Conservation (phyloP, 1,140 invertebrate species). For the Dendroctonus valens region DNA sequence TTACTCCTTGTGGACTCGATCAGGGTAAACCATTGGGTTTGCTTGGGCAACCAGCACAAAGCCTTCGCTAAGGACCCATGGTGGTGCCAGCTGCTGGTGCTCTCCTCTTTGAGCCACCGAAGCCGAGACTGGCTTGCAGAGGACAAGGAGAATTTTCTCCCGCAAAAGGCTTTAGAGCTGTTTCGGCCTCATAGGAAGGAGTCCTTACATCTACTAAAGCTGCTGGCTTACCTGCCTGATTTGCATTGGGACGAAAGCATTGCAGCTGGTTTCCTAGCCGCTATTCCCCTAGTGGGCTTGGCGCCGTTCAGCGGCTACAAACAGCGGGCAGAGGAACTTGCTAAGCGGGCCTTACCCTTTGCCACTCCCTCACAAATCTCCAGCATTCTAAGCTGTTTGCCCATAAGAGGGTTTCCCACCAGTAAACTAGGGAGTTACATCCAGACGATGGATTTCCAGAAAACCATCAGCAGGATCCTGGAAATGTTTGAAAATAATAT, state of each 20-base stretch:
- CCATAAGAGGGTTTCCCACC: slow-evolving; percentile 33
- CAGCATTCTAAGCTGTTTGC: slow-evolving; percentile 21
- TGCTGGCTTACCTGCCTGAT: neutral
- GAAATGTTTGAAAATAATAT: slow-evolving; percentile 36
- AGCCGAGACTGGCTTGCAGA: neutral
- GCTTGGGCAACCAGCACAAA: too few species aligned
- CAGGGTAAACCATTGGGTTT: neutral
- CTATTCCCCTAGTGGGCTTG: slow-evolving; percentile 1
- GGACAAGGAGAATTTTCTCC: too few species aligned
- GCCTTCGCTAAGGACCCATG: too few species aligned
- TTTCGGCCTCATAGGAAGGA: slow-evolving; percentile 2
- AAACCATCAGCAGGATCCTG: slow-evolving; percentile 23
- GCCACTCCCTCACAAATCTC: neutral
- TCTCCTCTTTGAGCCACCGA: slow-evolving; percentile 12
- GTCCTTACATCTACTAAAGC: slow-evolving; percentile 6
- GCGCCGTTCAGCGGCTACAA: slow-evolving; percentile 28
- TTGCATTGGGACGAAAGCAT: too few species aligned
- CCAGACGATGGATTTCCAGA: neutral
- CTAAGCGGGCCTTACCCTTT: slow-evolving; percentile 14
- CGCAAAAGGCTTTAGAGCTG: too few species aligned
- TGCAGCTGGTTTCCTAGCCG: too few species aligned
- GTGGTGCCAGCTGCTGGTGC: too few species aligned
- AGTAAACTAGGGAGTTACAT: slow-evolving; percentile 2
- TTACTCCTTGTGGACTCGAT: neutral
- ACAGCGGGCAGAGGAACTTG: slow-evolving; percentile 18